These are phyloP conservation scores for Arctocebus calabarensis DNA, from an alignment of 2,797 vertebrate genomes.

Conservation along the genomic window DNA sequence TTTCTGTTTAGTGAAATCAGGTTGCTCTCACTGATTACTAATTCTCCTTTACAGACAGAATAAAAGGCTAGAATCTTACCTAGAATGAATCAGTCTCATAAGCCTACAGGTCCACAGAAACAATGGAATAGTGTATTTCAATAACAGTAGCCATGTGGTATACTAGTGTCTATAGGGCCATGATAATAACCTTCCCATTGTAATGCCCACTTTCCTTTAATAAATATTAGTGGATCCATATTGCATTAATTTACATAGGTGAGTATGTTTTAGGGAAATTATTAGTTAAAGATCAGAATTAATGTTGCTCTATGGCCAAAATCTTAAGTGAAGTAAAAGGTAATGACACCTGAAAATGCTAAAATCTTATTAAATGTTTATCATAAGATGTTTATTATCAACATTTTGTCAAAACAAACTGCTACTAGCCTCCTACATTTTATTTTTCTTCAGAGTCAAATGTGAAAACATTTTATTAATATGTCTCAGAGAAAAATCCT, in stretches of 20 bases:
- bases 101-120: not conserved
- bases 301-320: not conserved
- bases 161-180: not conserved
- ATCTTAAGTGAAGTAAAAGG: constrained; percentile 12
- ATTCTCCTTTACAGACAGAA: not conserved
- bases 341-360: not conserved
- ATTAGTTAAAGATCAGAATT: not conserved
- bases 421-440: not conserved
- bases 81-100: constrained; percentile 1
- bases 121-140: not conserved
- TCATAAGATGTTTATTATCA: not conserved
- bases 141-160: not conserved
- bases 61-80: not conserved
- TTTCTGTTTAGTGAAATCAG: constrained; percentile 28
- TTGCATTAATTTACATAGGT: not conserved
- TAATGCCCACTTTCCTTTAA: not conserved
- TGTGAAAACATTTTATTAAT: not conserved
- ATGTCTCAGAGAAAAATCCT: not conserved
- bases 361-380: constrained; percentile 24
- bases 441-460: constrained; percentile 8
- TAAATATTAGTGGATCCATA: not conserved
- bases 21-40: not conserved
- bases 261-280: not conserved
- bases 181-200: not conserved
- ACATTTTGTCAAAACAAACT: not conserved